These are phyloP conservation scores for Anthoscopus minutus DNA, from an alignment of 2,113 vertebrate genomes.

Conservation along the genomic window DNA sequence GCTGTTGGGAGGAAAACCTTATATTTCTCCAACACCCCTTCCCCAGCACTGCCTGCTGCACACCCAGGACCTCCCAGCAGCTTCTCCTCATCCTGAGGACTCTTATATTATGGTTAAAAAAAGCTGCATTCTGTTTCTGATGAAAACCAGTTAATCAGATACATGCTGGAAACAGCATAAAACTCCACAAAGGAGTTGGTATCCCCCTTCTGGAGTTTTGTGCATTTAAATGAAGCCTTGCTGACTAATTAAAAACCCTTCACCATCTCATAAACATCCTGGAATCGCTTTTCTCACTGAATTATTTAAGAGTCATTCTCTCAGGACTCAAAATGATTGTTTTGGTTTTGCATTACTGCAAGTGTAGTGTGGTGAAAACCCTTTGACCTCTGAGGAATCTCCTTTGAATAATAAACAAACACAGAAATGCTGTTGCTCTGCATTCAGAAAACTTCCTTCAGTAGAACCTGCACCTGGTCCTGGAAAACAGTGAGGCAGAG, in stretches of 20 bases:
- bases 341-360: not conserved
- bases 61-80: rapidly evolving
- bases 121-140: not conserved
- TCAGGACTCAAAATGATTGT: not conserved
- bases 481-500: not conserved
- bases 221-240: not conserved
- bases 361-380: not conserved
- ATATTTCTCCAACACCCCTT: not conserved
- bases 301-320: constrained; percentile 14
- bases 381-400: not conserved
- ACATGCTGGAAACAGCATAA: not conserved
- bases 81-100: not conserved
- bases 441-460: not conserved
- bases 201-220: not conserved
- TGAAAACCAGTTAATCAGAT: not conserved
- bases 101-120: not conserved
- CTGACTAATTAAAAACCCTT: constrained; percentile 39
- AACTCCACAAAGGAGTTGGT: not conserved
- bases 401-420: not conserved
- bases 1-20: not conserved
- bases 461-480: not conserved
- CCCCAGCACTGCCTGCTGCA: not conserved
- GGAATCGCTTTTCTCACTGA: not conserved
- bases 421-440: not conserved
- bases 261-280: constrained; percentile 32